phyloP scores from a whole-genome alignment of 2,113 vertebrate genomes.

The Eurypyga helias region DNA sequence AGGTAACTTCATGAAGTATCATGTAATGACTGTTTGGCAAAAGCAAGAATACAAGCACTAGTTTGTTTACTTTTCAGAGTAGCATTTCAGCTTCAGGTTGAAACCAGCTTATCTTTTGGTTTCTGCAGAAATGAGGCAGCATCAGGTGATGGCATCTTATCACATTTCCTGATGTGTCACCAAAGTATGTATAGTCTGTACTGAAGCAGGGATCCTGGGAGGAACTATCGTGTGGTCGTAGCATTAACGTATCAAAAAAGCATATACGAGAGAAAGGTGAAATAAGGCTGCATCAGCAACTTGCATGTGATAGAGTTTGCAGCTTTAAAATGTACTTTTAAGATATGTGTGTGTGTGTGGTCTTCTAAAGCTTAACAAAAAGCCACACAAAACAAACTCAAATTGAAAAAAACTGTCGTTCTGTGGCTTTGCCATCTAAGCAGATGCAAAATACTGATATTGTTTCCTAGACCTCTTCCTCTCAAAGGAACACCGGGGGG shows the following conservation, averaged over 20 bases:
- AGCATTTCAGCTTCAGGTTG: slow-evolving; percentile 68
- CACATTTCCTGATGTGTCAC: slow-evolving; percentile 70
- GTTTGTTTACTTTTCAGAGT: slow-evolving; percentile 56
- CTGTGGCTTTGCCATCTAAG: slow-evolving; percentile 28
- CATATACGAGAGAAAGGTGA: background rate
- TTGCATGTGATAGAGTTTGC: slow-evolving; percentile 58
- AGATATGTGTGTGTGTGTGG: background rate
- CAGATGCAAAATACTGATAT: slow-evolving; percentile 39
- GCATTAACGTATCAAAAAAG: background rate
- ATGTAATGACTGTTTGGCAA: slow-evolving; percentile 61
- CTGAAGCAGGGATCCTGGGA: slow-evolving; percentile 66
- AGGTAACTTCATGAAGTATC: slow-evolving; percentile 67
- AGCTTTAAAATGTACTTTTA: slow-evolving; percentile 14
- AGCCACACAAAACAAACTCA: background rate
- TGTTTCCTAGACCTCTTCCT: slow-evolving; percentile 9
- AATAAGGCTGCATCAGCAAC: slow-evolving; percentile 40
- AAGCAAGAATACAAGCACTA: slow-evolving; percentile 35
- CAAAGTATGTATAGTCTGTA: slow-evolving; percentile 68
- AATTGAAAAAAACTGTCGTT: background rate
- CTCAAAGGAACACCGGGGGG: background rate
- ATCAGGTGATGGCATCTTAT: slow-evolving; percentile 71
- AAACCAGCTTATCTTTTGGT: slow-evolving; percentile 71
- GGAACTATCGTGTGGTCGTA: background rate
- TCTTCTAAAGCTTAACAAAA: slow-evolving; percentile 12
- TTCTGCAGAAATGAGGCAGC: slow-evolving; percentile 70